Base-by-base conservation (phyloP, 2,113 vertebrate species). In the Aythya baeri region DNA sequence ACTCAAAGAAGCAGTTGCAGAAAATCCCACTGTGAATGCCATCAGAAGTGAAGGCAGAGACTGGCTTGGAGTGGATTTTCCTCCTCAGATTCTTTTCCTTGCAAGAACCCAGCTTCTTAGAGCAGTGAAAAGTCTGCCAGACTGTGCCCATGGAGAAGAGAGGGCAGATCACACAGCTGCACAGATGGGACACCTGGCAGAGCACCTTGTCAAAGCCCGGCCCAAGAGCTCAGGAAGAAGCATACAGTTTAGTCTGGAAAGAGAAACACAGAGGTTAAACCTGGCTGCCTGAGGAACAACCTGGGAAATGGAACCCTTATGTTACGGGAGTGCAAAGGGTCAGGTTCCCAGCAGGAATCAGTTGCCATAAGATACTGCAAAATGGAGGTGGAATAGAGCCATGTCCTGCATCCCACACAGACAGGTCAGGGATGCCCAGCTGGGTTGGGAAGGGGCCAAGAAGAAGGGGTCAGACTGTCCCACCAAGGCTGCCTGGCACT, bases 31-130 rank as follows among this genome's bases (percentile, higher is more conserved):
- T 3, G 0, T 31, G 49, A 27, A 70, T 5, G 0, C 34, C 38
- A 32, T 22, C 55, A 58, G 38, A 84, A 82, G 25, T 62, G 43
- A 86, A 79, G 80, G 27, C 17, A 58, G 54, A 92, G 17, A 18
- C 75, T 70, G 54, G 13, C 50, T 93, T 46, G 31, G 38, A 84
- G 71, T 31, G 76, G n/a, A 84, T 82, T 85, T 84, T 92, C 49
- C n/a, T 84, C 66, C 57, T 94, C 74, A 41, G 41, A 76, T 31
- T 23, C 25, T 75, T 70, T 62, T 88, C n/a, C 44, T 79, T 72
- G 44, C 74, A 88, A 91, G 32, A 46, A 87, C 32, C 4, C 31
- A 50, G 44, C 62, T 52, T 81, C 23, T 89, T 5, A 55, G 46
- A 90, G 32, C 70, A 84, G 36, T 7, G 22, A 58, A 71, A 71